phyloP scores from a whole-genome alignment of 23 tunicate genomes.

The Aplidium turbinatum region DNA sequence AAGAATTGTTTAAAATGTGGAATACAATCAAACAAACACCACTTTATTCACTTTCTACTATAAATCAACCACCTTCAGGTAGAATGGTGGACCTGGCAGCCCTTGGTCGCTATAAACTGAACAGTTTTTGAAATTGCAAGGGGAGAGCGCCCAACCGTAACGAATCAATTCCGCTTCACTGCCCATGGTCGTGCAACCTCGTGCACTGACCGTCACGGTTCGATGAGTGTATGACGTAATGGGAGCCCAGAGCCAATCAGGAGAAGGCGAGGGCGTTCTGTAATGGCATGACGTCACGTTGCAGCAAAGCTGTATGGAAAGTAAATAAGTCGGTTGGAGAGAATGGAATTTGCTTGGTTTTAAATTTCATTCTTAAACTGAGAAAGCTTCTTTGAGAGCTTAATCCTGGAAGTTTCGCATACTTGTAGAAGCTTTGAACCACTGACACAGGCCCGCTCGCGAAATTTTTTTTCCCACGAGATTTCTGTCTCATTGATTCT shows the following conservation, averaged over 20 bases:
- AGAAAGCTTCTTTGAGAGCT: too few species aligned
- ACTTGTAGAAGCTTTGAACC: too few species aligned
- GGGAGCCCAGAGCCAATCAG: constrained; percentile 61
- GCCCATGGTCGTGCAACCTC: constrained; percentile 19
- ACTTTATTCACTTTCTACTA: too few species aligned
- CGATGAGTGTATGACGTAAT: constrained; percentile 20
- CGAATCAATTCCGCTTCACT: constrained; percentile 24
- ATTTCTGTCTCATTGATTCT: too few species aligned
- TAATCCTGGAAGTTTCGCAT: too few species aligned
- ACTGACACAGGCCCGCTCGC: too few species aligned
- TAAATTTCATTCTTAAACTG: too few species aligned
- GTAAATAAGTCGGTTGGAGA: too few species aligned
- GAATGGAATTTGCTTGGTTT: too few species aligned
- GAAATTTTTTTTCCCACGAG: too few species aligned
- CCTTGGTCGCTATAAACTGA: constrained; percentile 64
- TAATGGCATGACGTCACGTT: constrained; percentile 30
- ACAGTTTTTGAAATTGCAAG: constrained; percentile 66
- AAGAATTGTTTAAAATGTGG: too few species aligned
- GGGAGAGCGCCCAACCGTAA: constrained; percentile 65
- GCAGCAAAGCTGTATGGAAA: constrained; percentile 80
- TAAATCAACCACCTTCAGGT: constrained; percentile 6
- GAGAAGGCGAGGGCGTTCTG: constrained; percentile 28
- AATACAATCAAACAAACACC: too few species aligned
- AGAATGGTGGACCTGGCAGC: constrained; percentile 57
- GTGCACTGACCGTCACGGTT: constrained; percentile 30